Conservation (phyloP, 1,140 invertebrate genomes). For the Sipha flava region DNA sequence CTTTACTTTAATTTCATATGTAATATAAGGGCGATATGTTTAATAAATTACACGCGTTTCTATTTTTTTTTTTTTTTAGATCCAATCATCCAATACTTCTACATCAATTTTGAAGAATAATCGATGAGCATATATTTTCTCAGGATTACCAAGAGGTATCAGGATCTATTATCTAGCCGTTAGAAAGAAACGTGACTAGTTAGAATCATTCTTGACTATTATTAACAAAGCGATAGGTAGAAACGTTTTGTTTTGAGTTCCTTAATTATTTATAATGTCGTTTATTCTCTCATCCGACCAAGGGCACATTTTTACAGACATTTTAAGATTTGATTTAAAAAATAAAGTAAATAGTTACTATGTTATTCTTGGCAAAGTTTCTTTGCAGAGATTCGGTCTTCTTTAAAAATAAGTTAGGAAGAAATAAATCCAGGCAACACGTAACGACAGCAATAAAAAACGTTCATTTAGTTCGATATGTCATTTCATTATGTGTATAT, state of each 20-base stretch:
- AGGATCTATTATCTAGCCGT: neutral
- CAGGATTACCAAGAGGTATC: neutral
- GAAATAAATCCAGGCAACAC: neutral
- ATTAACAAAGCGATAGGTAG: neutral
- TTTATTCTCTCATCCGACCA: neutral
- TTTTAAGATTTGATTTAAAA: neutral
- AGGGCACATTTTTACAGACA: neutral
- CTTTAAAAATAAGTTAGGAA: conserved; percentile 17
- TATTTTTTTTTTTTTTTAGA: neutral
- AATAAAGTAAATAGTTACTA: neutral
- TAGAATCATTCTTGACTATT: neutral
- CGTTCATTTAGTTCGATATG: neutral
- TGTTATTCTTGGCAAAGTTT: conserved; percentile 1
- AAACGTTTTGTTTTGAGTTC: neutral
- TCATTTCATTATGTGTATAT: too few relatives aligned
- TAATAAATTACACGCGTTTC: neutral
- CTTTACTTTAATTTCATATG: too few relatives aligned
- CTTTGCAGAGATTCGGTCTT: neutral
- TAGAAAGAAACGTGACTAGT: neutral
- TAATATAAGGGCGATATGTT: too few relatives aligned
- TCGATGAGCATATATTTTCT: neutral
- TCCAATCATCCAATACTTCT: too few relatives aligned
- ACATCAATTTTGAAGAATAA: too few relatives aligned
- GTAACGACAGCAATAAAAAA: neutral
- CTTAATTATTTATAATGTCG: neutral